A percentile compares a stretch with the other conserved stretches of the same genome.
phyloP scores from a whole-genome alignment of 2,113 vertebrate genomes.

The Micronycteris hirsuta region DNA sequence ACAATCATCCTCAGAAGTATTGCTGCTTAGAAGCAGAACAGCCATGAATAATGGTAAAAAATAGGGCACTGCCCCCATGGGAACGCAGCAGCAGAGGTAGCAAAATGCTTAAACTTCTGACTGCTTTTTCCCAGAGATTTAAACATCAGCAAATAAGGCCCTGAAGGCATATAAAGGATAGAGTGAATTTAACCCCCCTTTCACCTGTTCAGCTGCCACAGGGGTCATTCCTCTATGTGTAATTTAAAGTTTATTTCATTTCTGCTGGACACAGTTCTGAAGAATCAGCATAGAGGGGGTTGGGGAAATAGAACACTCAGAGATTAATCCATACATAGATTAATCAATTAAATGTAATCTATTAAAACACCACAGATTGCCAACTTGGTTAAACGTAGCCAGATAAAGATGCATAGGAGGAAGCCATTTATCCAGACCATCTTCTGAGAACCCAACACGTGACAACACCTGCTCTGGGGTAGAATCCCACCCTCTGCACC shows the following conservation, averaged over 20 bases:
- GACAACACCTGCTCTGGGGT: background rate
- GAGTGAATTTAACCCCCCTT: conserved; percentile 68
- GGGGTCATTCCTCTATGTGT: background rate
- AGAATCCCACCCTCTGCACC: background rate
- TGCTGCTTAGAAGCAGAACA: conserved; percentile 52
- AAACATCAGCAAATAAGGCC: conserved; percentile 70
- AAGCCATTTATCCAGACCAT: background rate
- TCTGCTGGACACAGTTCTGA: background rate
- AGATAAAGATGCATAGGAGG: background rate
- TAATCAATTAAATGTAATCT: background rate
- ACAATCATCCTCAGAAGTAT: conserved; percentile 68
- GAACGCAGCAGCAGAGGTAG: conserved; percentile 64
- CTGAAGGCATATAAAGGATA: conserved; percentile 67
- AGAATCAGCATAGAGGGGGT: background rate
- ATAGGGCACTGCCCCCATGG: conserved; percentile 45
- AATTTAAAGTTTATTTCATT: conserved; percentile 30
- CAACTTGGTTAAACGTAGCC: background rate
- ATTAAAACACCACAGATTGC: background rate
- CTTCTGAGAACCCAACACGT: background rate
- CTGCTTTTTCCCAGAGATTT: conserved; percentile 69
- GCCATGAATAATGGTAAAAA: conserved; percentile 71
- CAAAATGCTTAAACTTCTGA: conserved; percentile 69
- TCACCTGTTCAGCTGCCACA: conserved; percentile 10
- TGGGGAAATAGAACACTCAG: background rate
- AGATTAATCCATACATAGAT: background rate